Base-by-base conservation (phyloP, 2,888 invertebrate genomes). In the Mantis religiosa region DNA sequence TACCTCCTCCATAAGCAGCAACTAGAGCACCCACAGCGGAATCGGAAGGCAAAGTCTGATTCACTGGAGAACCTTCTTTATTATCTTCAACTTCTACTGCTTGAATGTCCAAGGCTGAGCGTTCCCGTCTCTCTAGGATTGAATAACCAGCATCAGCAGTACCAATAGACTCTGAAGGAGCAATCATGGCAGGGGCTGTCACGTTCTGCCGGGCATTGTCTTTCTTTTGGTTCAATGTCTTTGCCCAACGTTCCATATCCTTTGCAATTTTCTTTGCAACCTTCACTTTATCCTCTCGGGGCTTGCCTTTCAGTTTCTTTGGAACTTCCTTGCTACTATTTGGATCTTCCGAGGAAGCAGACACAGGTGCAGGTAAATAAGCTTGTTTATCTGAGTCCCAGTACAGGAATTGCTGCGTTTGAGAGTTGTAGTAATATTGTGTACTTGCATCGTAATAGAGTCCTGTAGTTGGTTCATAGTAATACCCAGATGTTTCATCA, bases 261-360 rank as follows among this genome's bases (percentile, higher is more conserved):
- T 99, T 99, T 0, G 99, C 99, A 91, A 99, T 99, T 93, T 98
- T 98, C 93, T 99, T 99, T 9, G 99, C 99, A 25, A 98, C 98
- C 93, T 99, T 99, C 0, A 98, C 98, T 94, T 99, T 98, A 91
- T 98, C 98, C 90, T 97, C 97, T 91, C 97, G 97, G 85, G 95
- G 92, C 91, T 93, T 96, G 91, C 95, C 96, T 91, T 96, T 96
- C 90, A 94, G 94, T 92, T 97, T 97, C 93, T 96, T 96, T 90
- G 95, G 95, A 90, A 95, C 95, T 90, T 93, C 94, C 91, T 87
- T 87, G 30, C 20, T 71, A 28, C 28, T 41, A 6, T 47, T 25
- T 1, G 83, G 9, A 28, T 71, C 87, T 2, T 87, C 84, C 12
- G 47, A 28, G 14, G 89, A 91, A 93, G 93, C 89, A 93, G 93